Percentiles rank a stretch among this genome's conserved stretches.
Evolutionary conservation across 2,888 invertebrate genomes (phyloP).

Genomic region (Apotomis capreana): DNA sequence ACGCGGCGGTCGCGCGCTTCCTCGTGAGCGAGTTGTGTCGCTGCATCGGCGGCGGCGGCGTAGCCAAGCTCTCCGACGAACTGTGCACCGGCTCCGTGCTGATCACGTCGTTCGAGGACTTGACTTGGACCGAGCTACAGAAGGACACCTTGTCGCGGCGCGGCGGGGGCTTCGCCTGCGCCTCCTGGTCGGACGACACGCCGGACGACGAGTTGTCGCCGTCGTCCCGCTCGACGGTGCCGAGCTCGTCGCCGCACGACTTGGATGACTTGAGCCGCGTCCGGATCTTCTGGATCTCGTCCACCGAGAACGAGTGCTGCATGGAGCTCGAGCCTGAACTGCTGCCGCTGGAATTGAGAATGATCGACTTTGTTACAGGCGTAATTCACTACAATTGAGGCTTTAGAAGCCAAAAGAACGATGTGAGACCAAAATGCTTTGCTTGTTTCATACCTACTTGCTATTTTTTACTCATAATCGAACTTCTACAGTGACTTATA

Average conservation of each 20-base stretch:
- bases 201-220: conserved; percentile 95
- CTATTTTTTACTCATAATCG: too few species aligned
- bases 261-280: conserved; percentile 93
- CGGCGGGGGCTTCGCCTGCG: conserved; percentile 64
- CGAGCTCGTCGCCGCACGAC: conserved; percentile 93
- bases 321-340: conserved; percentile 89
- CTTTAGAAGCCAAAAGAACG: neutral
- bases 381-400: neutral
- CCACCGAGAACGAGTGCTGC: conserved; percentile 93
- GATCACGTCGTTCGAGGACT: conserved; percentile 80
- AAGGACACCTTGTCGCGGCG: conserved; percentile 78
- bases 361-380: neutral
- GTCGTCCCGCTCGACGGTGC: conserved; percentile 85
- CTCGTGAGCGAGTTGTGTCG: conserved; percentile 85
- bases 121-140: conserved; percentile 79
- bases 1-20: conserved; percentile 84
- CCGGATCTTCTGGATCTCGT: conserved; percentile 94
- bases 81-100: conserved; percentile 81
- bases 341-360: conserved; percentile 84
- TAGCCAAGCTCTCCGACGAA: conserved; percentile 74
- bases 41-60: conserved; percentile 75
- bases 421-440: too few species aligned
- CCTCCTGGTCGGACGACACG: conserved; percentile 92
- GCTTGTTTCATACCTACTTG: too few species aligned
- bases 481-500: too few species aligned